Percentiles rank a stretch among this genome's conserved stretches.
These are phyloP conservation scores for Hormaphis cornu DNA, from an alignment of 1,140 invertebrate species.

Conservation along the genomic window DNA sequence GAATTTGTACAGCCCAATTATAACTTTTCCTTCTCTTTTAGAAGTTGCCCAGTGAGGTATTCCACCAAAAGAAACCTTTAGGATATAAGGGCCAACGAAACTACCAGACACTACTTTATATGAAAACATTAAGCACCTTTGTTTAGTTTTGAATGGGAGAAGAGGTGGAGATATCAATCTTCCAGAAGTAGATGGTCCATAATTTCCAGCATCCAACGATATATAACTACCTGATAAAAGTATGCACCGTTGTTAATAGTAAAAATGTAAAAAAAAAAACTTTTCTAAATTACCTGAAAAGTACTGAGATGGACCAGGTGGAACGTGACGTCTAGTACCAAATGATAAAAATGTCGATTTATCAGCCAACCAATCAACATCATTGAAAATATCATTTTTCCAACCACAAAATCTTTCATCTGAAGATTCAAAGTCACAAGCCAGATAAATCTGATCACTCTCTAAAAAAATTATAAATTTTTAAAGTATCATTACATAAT, in stretches of 20 bases:
- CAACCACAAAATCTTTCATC: conserved; percentile 14
- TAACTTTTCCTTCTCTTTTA: background rate
- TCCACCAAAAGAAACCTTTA: background rate
- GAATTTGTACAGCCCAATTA: background rate
- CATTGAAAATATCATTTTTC: conserved; percentile 4
- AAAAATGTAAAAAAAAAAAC: background rate
- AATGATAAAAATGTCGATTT: background rate
- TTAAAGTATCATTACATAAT: too few relatives aligned
- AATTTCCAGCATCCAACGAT: background rate
- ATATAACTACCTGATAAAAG: background rate
- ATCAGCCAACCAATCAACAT: conserved; percentile 10
- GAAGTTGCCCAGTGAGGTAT: background rate
- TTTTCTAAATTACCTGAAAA: background rate
- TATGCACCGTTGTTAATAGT: background rate
- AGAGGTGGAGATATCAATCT: background rate
- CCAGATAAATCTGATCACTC: background rate
- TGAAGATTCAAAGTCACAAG: conserved; percentile 3
- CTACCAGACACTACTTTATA: background rate
- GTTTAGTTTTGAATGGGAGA: background rate
- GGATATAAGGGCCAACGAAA: background rate
- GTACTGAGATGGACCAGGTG: conserved; percentile 6
- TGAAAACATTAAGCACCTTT: conserved; percentile 10
- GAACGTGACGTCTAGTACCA: background rate
- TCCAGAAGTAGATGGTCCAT: background rate
- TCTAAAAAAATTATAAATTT: background rate